phyloP scores from a whole-genome alignment of 2,888 invertebrate genomes.

The Rhagium mordax region DNA sequence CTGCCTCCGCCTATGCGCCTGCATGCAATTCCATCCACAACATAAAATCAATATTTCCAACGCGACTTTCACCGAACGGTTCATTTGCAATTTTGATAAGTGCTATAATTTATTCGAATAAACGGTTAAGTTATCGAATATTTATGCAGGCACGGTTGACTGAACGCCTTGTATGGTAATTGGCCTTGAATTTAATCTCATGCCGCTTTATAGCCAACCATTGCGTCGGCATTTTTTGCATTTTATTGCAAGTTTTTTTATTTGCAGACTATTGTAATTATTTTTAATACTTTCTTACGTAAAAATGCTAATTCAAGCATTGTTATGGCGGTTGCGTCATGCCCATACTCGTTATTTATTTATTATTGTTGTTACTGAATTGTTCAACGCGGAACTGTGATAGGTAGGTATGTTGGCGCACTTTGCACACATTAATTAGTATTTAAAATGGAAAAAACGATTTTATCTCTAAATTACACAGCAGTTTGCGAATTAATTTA shows the following conservation, averaged over 20 bases:
- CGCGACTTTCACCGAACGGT: constrained; percentile 39
- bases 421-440: background rate
- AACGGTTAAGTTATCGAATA: constrained; percentile 34
- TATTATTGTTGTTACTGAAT: background rate
- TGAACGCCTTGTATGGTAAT: constrained; percentile 47
- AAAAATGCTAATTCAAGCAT: constrained; percentile 30
- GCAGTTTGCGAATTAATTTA: background rate
- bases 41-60: constrained; percentile 29
- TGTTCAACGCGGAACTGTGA: background rate
- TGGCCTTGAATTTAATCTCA: constrained; percentile 43
- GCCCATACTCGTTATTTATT: constrained; percentile 5
- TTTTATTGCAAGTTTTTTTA: constrained; percentile 30
- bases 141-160: constrained; percentile 30
- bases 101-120: constrained; percentile 30
- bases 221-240: constrained; percentile 32
- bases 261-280: constrained; percentile 14
- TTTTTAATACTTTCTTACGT: constrained; percentile 29
- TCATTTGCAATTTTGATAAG: constrained; percentile 40
- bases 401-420: background rate
- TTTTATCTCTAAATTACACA: background rate
- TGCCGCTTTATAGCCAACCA: constrained; percentile 17
- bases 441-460: background rate
- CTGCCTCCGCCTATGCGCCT: constrained; percentile 10
- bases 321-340: constrained; percentile 32
- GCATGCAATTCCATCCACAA: constrained; percentile 11